phyloP scores from a whole-genome alignment of 1,140 invertebrate genomes.

The Drosophila pachea region DNA sequence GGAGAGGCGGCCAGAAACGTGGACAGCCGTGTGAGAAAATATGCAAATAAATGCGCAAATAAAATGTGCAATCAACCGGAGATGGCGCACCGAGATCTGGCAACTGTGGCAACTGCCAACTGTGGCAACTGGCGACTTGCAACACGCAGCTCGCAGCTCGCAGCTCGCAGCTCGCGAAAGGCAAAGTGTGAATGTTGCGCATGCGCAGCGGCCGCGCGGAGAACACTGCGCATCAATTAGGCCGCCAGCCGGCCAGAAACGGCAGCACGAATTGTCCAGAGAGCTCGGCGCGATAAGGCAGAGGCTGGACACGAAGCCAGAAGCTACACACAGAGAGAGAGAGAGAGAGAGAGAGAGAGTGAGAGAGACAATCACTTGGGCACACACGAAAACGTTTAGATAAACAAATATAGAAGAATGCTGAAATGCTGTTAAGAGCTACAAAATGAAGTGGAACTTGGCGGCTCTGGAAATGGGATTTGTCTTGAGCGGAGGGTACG shows the following conservation, averaged over 20 bases:
- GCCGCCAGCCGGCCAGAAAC: slow-evolving; percentile 58
- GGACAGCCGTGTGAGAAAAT: slow-evolving; percentile 69
- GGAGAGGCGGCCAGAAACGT: slow-evolving; percentile 2
- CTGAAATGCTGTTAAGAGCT: slow-evolving; percentile 75
- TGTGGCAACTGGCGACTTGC: slow-evolving; percentile 12
- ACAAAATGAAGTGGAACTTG: slow-evolving; percentile 74
- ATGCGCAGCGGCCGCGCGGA: slow-evolving; percentile 56
- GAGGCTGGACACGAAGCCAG: slow-evolving; percentile 43
- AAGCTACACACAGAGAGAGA: slow-evolving; percentile 44
- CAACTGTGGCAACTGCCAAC: too few species aligned
- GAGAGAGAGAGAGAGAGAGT: too few species aligned
- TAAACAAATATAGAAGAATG: slow-evolving; percentile 75
- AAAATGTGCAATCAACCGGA: slow-evolving; percentile 76
- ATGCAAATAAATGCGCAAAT: slow-evolving; percentile 78
- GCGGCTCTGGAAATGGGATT: slow-evolving; percentile 45
- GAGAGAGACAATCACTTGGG: slow-evolving; percentile 6
- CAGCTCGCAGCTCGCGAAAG: slow-evolving; percentile 21
- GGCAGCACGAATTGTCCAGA: slow-evolving; percentile 66
- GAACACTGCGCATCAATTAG: slow-evolving; percentile 73
- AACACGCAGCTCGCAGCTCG: slow-evolving; percentile 14
- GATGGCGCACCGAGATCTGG: slow-evolving; percentile 53
- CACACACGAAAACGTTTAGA: slow-evolving; percentile 65
- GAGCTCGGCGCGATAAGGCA: slow-evolving; percentile 53
- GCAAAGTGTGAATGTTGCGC: slow-evolving; percentile 75
- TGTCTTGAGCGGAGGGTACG: neutral